Evolutionary conservation across 2,888 invertebrate species (phyloP), one percentile per base, ranked within the genome.

Genomic region (Rotaria macrura): DNA sequence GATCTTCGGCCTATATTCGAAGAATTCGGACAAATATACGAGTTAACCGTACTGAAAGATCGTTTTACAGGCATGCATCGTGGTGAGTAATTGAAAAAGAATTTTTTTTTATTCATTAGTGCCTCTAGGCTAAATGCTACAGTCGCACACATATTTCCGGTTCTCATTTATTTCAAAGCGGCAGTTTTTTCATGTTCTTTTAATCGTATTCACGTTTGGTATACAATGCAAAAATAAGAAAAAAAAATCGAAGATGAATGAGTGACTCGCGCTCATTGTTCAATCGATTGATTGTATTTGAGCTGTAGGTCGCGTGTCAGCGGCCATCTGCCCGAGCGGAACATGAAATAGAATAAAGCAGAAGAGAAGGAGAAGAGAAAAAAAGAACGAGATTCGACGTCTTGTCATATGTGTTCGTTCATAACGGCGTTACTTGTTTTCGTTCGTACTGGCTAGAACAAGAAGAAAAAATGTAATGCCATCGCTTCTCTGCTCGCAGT

Each of bases 21-120:
- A 91, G 94, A 95, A 91, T 96, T 95, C 89, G 96, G 96, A 86
- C 95, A 95, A 91, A 96, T 96, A 90, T 95, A 95, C 92, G 96
- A 96, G 93, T 94, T 96, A 90, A 95, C 95, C 87, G 95, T 96
- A 87, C 93, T 96, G 88, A 96, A 95, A 93, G 96, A 96, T 91
- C 95, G 96, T 90, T 94, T 95, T 92, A 96, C 96, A 87, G 96
- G 96, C 88, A 95, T 96, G 94, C 96, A 96, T 91, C 96, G 96
- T 94, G 96, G 95, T 95, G 90, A 91, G 93, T 87, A 79, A 52
- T 84, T n/a, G 43, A 74, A 43, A 79, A 43, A 40, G 40, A 74
- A 38, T 43, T 43, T 43, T 43, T 20, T 79, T 9, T 74, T 40
- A 25, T 38, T 40, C 40, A 74, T 65, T 52, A 52, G 23, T 23